Base-by-base conservation (phyloP, 1,140 invertebrate species). In the Rhizoglyphus robini region DNA sequence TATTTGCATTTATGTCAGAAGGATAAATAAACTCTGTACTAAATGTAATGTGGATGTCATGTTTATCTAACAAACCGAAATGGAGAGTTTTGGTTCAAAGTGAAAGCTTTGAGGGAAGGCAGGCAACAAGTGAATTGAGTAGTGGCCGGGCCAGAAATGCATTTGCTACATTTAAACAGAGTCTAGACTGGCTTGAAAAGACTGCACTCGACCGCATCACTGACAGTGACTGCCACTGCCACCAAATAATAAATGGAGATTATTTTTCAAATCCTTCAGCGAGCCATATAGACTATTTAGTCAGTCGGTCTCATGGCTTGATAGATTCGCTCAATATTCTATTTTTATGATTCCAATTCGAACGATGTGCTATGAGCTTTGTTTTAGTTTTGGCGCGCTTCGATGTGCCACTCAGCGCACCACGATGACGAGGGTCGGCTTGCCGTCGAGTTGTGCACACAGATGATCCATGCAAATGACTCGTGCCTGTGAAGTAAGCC, bases 241-340 rank as follows among this genome's bases (percentile, higher is more conserved):
- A 54, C 8, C 23, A 32, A 46, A 23, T 54, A 54, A 54, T 54
- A 54, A 54, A 54, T 54, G 51, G 51, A 54, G 51, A 54, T 54
- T 54, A 54, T 54, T 54, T 54, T 54, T 54, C 51, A 54, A 54
- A 54, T 54, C 51, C 8, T 54, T 54, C 51, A 54, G 20, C 51
- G 31, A 8, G 8, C 36, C 23, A 54, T 54, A 23, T 27, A 54
- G 15, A 54, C 51, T 15, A 25, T 54, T 54, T 32, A 54, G 51
- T 54, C 36, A 8, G 18, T 11, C 36, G 8, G 36, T 41, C 36
- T 41, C 18, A 8, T 41, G 8, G n/a, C 20, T 54, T 54, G 51
- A 54, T 54, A 54, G 23, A 54, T 54, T 8, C 23, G 8, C 51
- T 54, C 20, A 8, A 5, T 5, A 54, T 54, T 54, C 51, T 54